Evolutionary conservation across 2,888 invertebrate species (phyloP).

Genomic region (Agrotis ipsilon): DNA sequence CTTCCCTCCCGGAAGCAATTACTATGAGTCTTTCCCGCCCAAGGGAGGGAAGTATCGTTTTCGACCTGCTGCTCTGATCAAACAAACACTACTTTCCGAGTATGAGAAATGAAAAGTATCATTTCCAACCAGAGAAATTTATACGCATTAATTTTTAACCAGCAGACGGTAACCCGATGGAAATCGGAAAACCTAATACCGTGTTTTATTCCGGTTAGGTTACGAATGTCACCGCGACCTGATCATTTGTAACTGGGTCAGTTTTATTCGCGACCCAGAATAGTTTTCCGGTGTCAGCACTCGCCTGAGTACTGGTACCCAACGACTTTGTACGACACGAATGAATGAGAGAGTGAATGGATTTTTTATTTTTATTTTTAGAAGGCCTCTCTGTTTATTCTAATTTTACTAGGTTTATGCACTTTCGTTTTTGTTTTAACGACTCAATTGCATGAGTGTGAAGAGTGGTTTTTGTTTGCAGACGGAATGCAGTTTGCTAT

Average conservation of each 20-base stretch:
- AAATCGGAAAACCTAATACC: slow-evolving; percentile 43
- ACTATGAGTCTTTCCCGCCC: too few relatives aligned
- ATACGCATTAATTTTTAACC: not conserved
- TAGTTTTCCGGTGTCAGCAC: slow-evolving; percentile 77
- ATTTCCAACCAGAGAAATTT: too few relatives aligned
- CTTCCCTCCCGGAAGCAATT: too few relatives aligned
- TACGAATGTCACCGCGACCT: slow-evolving; percentile 69
- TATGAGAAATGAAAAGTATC: too few relatives aligned
- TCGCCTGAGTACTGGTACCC: slow-evolving; percentile 69
- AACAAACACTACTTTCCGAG: too few relatives aligned
- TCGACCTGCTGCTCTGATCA: too few relatives aligned
- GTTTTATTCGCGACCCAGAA: slow-evolving; percentile 81
- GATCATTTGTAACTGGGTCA: slow-evolving; percentile 84
- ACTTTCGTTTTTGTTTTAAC: slow-evolving; percentile 33
- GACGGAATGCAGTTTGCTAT: not conserved
- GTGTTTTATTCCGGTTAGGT: slow-evolving; percentile 66
- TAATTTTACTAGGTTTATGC: slow-evolving; percentile 37
- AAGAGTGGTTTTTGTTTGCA: not conserved
- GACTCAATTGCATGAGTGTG: slow-evolving; percentile 14
- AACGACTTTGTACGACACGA: slow-evolving; percentile 68
- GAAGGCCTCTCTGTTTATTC: slow-evolving; percentile 64
- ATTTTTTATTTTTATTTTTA: slow-evolving; percentile 72
- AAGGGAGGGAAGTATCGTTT: too few relatives aligned
- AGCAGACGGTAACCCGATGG: not conserved
- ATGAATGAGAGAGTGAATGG: slow-evolving; percentile 69